Base-by-base conservation (phyloP, 2,888 invertebrate species). In the Scaeva pyrastri region DNA sequence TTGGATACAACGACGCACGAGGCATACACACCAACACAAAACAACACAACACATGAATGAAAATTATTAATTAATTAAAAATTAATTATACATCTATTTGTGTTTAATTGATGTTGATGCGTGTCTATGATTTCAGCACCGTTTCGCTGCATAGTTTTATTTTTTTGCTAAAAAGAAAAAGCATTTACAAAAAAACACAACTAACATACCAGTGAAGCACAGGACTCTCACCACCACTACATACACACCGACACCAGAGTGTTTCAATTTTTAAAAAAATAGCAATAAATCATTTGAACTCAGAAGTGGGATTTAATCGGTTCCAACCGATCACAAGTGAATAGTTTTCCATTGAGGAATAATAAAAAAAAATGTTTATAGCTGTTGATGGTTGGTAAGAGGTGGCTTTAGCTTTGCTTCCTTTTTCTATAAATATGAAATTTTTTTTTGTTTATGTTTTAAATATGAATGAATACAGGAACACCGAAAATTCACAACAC, bases 281-380 rank as follows among this genome's bases (percentile, higher is more conserved):
- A n/a, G 23, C 3, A 68, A 68, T 52, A 23, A 39, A 68, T 68
- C 52, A 50, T 50, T 50, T 60, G 5, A 39, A 5, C 23, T 41
- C 39, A 31, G 12, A 52, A n/a, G 21, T n/a, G 4, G 16, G n/a
- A 0, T 52, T 26, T 10, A 10, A 0, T 6, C 1, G 14, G 6
- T 41, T 12, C 14, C 21, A 41, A 21, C 41, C 16, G 7, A 36
- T 0, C 31, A 12, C 16, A 31, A 52, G n/a, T 36, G n/a, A 31
- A 68, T 23, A 23, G 39, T 68, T 68, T 68, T n/a, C n/a, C 68
- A 68, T 68, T 68, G 50, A 68, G 52, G n/a, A 68, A 68, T n/a
- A 23, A 39, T 3, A 36, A 23, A 43, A 14, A 7, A 26, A 2
- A 52, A 68, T 68, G 39, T 68, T 68, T 52, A 31, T 3, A 36